Conservation (phyloP, 2,113 vertebrate species). For the Hucho hucho region DNA sequence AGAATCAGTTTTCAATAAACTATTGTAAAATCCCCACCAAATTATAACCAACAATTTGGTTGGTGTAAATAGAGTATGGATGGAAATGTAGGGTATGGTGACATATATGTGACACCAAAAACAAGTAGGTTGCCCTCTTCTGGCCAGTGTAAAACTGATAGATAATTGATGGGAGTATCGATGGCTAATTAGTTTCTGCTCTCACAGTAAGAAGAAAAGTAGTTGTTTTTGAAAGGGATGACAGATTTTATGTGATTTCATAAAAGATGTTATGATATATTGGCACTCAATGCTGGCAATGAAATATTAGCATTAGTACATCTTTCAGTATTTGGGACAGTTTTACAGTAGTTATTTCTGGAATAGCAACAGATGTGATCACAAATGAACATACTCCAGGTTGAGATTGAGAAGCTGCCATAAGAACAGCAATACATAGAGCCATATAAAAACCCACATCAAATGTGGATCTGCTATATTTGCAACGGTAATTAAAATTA, state of each 20-base stretch:
- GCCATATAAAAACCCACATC: neutral
- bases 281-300: neutral
- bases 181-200: no score
- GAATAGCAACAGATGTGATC: neutral
- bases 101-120: neutral
- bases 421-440: neutral
- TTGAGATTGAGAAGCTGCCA: neutral
- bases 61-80: neutral
- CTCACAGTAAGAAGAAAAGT: no score
- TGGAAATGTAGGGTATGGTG: neutral
- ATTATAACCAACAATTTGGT: neutral
- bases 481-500: constrained; percentile 43
- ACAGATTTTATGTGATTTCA: no score
- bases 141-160: neutral
- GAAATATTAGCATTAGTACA: neutral
- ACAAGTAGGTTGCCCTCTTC: constrained; percentile 25
- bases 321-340: neutral
- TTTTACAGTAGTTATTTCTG: neutral
- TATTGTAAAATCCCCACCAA: neutral
- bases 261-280: no score
- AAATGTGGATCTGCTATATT: constrained; percentile 35
- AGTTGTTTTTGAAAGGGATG: no score
- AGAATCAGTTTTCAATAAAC: neutral
- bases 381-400: neutral
- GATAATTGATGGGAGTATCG: no score